Evolutionary conservation across 2,888 invertebrate species (phyloP), one percentile per base, ranked within the genome.

Genomic region (Tuberolachnus salignus): DNA sequence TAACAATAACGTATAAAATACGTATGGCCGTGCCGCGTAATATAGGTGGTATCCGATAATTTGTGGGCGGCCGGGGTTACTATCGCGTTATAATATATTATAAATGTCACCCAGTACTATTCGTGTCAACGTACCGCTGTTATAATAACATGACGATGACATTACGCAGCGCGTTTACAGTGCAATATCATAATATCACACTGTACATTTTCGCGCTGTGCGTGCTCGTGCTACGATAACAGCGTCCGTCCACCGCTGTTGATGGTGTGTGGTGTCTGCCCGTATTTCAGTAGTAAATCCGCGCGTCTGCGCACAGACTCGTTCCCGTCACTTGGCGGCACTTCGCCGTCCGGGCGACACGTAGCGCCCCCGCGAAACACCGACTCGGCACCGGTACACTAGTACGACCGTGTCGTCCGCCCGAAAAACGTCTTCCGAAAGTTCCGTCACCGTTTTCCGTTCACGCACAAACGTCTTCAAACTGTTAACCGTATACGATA

Each of bases 231-330:
- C n/a, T n/a, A 13, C 63, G 61, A 61, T 53, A 63, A 51, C 42
- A 21, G 21, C 63, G 42, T 59, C 19, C 53, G 44, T n/a, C 1
- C 53, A 19, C 9, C n/a, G 51, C 8, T 6, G 67, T 67, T 44
- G 26, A 11, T 8, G 51, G n/a, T 21, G 55, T 21, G 10, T 8
- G 42, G 26, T 8, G 46, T 46, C n/a, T 26, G 26, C 19, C 34
- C 73, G 34, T 51, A 14, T 63, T 34, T 44, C 26, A 13, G 46
- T 71, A n/a, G 42, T 71, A 63, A 73, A 73, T 34, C 3, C 23
- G 53, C 67, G 78, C 78, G 78, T 78, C 78, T 78, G 78, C 78
- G 78, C 78, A 78, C 78, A 59, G 49, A 67, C 67, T 49, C 57
- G 78, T 66, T 75, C 55, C 49, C 46, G 78, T 78, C 78, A 78